Conservation (phyloP, 2,888 invertebrate genomes). For the Notodonta dromedarius region DNA sequence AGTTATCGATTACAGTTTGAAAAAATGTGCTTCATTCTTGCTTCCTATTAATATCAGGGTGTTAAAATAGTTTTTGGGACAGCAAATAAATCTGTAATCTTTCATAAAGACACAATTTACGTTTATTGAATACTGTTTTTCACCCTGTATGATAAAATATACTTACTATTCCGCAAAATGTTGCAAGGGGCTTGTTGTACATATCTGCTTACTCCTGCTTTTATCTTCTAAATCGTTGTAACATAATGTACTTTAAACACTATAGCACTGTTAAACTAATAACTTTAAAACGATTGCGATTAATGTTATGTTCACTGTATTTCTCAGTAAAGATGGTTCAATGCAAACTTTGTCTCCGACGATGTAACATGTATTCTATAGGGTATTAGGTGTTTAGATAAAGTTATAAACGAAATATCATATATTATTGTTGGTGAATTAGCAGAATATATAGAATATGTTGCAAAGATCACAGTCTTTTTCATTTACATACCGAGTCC, state of each 20-base stretch:
- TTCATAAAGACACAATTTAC: neutral
- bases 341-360: slow-evolving; percentile 82
- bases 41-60: slow-evolving; percentile 10
- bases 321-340: slow-evolving; percentile 78
- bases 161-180: slow-evolving; percentile 6
- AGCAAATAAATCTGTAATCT: neutral
- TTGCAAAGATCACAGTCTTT: slow-evolving; percentile 74
- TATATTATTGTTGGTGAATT: slow-evolving; percentile 71
- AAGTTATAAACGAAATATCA: slow-evolving; percentile 42
- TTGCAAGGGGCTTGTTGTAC: slow-evolving; percentile 32
- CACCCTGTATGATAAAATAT: slow-evolving; percentile 2
- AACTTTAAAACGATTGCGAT: slow-evolving; percentile 64
- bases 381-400: slow-evolving; percentile 64
- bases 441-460: slow-evolving; percentile 81
- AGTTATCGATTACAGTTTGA: neutral
- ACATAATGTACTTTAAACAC: slow-evolving; percentile 73
- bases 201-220: slow-evolving; percentile 77
- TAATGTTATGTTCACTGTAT: slow-evolving; percentile 74
- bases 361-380: slow-evolving; percentile 57
- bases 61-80: slow-evolving; percentile 6
- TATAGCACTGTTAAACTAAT: slow-evolving; percentile 72
- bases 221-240: slow-evolving; percentile 71
- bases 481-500: slow-evolving; percentile 71
- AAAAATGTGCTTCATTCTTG: neutral
- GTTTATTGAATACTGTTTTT: neutral